Evolutionary conservation across 2,113 vertebrate genomes (phyloP), one percentile per base, ranked within the genome.

Genomic region (Toxostoma redivivum): DNA sequence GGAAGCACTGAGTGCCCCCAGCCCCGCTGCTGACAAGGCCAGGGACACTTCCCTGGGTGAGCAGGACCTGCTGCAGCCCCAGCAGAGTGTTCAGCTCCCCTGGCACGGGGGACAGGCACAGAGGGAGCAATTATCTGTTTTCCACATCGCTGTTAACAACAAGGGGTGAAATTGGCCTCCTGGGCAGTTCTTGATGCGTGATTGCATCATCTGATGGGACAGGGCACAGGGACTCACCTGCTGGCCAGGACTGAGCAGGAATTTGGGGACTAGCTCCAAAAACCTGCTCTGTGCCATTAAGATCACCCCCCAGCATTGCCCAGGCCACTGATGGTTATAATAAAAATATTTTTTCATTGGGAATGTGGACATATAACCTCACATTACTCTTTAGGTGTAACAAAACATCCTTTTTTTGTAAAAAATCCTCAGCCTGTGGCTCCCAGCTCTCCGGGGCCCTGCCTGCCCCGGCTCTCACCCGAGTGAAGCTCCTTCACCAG

Each of bases 401-500:
- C 45, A 28, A n/a, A n/a, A n/a, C n/a, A n/a, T n/a, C n/a, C n/a
- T n/a, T n/a, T n/a, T n/a, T n/a, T n/a, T n/a, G n/a, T n/a, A n/a
- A n/a, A n/a, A n/a, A 7, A 30, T 15, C 27, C 17, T 16, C 47
- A 10, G 0, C 11, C 11, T 1, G 30, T 27, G 81, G 31, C 28
- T 35, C 5, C 27, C 23, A 24, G 30, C 1, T 28, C 31, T 15
- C 4, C 37, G n/a, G n/a, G n/a, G n/a, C 62, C 17, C 4, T 2
- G 47, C 7, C 17, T 1, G 9, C 3, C 0, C 2, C 7, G 11
- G 4, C 54, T 20, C 78, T 35, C 98, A 99, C 99, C 99, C 81
- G 99, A 99, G 86, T 99, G 99, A 1, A 99, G 99, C 94, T 99
- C 99, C 97, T 99, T 99, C 96, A 99, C 99, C 97, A 99, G 98